These are phyloP conservation scores for Catalaphyllia jardinei DNA, from an alignment of 64 coral and sea anemone genomes.

Conservation along the genomic window DNA sequence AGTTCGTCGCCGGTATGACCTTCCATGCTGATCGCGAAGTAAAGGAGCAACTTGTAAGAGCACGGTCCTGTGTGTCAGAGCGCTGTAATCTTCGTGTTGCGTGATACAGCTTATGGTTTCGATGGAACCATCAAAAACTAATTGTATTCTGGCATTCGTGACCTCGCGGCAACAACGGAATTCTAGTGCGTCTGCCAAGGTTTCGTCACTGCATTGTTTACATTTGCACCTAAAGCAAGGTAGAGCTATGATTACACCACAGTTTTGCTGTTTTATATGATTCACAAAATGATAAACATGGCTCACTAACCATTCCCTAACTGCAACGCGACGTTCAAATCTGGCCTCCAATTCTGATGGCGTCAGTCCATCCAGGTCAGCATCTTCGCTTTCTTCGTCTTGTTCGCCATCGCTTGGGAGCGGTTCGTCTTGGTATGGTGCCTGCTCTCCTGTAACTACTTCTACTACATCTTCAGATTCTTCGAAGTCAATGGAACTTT, in stretches of 20 bases:
- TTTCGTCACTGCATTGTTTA: conserved; percentile 35
- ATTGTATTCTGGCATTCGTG: background rate
- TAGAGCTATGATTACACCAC: background rate
- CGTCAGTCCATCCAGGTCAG: conserved; percentile 19
- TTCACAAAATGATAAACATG: too few relatives aligned
- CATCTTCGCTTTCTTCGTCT: conserved; percentile 10
- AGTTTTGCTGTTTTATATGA: too few relatives aligned
- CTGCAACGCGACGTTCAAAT: conserved; percentile 19
- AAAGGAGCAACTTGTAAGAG: conserved; percentile 36
- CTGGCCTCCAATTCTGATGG: conserved; percentile 22
- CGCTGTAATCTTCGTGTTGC: conserved; percentile 3
- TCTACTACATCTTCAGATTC: conserved; percentile 31
- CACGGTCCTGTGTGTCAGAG: conserved; percentile 20
- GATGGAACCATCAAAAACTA: conserved; percentile 38
- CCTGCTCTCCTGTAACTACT: background rate
- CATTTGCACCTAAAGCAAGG: conserved; percentile 30
- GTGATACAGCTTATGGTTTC: conserved; percentile 2
- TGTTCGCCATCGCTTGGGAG: too few relatives aligned
- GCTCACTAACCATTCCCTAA: conserved; percentile 34
- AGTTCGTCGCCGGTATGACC: too few relatives aligned
- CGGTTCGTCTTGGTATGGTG: conserved; percentile 29
- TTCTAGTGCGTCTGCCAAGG: conserved; percentile 8
- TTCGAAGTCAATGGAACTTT: background rate
- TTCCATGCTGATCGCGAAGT: background rate
- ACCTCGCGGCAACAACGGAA: conserved; percentile 24